Base-by-base conservation (phyloP, 2,888 invertebrate species). In the Thymelicus lineola region DNA sequence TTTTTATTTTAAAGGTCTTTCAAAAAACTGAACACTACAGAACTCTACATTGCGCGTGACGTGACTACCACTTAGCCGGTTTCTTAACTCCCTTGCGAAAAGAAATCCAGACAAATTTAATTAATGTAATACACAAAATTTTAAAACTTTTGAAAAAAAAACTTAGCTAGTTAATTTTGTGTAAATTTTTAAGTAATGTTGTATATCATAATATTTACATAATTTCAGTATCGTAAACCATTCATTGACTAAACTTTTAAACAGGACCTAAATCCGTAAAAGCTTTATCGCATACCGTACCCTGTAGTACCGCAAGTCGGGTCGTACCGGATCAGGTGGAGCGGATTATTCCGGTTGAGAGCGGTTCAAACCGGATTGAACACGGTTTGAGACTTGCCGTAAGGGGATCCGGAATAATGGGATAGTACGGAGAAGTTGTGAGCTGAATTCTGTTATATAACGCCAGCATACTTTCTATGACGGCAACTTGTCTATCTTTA, bases 361-460 rank as follows among this genome's bases (percentile, higher is more conserved):
- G 89, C 85, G 89, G 89, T 91, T 89, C 89, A 91, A 91, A 88
- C 91, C 88, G 84, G 88, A 78, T 77, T 79, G 75, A 75, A 71
- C 77, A 73, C 73, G 77, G 78, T 78, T 76, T 75, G 74, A 69
- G 72, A 73, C 73, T 71, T 73, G 73, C 73, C 73, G 69, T 62
- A 68, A 68, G 68, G 63, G 63, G 68, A 63, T 63, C 63, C 53
- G 53, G 50, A 48, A 62, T 63, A 63, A 63, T 63, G 53, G 63
- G 63, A 64, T 64, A 64, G 55, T 63, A 50, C 36, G 62, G 35
- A 58, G 66, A 61, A 67, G 61, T 67, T 67, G 45, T 50, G 20
- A 59, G 67, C 67, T 60, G 50, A 61, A 67, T 35, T 67, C 67
- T 15, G 45, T 42, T 67, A 12, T 42, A 67, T 53, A 66, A 48